Percentiles rank a stretch among this genome's conserved stretches.
Conservation (phyloP, 2,888 invertebrate genomes). For the Nymphalis urticae region DNA sequence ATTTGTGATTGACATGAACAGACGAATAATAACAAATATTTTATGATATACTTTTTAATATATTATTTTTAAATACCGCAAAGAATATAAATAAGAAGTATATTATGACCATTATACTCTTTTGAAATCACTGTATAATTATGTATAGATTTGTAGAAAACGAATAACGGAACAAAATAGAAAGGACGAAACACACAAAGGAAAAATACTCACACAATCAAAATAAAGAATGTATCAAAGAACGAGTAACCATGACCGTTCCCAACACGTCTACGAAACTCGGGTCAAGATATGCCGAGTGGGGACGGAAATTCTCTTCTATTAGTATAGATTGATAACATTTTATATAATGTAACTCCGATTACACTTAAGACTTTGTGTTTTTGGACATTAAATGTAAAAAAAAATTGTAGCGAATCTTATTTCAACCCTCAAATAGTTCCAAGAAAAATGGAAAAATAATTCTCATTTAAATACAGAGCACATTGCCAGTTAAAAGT, state of each 20-base stretch:
- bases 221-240: slow-evolving; percentile 4
- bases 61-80: too few relatives aligned
- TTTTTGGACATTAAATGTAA: too few relatives aligned
- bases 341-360: not conserved
- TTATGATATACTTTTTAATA: too few relatives aligned
- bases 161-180: slow-evolving; percentile 1
- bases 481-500: slow-evolving; percentile 9
- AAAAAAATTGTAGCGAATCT: not conserved
- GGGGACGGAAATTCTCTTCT: not conserved
- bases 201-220: not conserved
- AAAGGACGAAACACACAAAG: not conserved
- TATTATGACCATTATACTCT: too few relatives aligned
- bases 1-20: too few relatives aligned
- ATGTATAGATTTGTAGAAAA: not conserved
- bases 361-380: not conserved
- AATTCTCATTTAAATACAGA: slow-evolving; percentile 11
- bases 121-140: not conserved
- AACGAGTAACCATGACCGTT: slow-evolving; percentile 9
- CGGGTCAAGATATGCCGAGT: slow-evolving; percentile 1
- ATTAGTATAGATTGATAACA: not conserved
- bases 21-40: too few relatives aligned
- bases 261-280: slow-evolving; percentile 8
- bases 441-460: not conserved
- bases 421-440: not conserved
- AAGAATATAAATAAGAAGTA: too few relatives aligned